phyloP scores from a whole-genome alignment of 2,888 invertebrate species.

The Vannuccia rotundouncinata region DNA sequence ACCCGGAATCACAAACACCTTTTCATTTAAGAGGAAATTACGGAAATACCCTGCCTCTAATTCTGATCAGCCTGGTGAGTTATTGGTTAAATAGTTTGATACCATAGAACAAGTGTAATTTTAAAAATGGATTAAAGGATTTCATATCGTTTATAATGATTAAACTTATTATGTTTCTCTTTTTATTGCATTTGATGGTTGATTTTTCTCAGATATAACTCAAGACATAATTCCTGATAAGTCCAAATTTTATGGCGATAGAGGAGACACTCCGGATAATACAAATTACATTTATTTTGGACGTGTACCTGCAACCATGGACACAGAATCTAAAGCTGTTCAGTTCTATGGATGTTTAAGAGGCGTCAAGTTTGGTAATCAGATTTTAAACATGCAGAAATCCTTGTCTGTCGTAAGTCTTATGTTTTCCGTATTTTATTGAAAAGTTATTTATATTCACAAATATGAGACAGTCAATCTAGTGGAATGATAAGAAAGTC shows the following conservation, averaged over 20 bases:
- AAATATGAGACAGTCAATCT: too few species aligned
- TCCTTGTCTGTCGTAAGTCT: background rate
- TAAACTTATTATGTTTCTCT: background rate
- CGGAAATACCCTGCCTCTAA: background rate
- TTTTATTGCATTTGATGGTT: too few species aligned
- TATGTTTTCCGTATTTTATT: too few species aligned
- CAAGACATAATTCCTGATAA: background rate
- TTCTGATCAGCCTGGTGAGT: too few species aligned
- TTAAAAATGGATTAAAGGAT: background rate
- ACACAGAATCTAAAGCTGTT: background rate
- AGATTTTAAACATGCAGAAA: background rate
- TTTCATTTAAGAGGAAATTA: background rate
- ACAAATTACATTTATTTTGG: background rate
- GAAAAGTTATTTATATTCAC: too few species aligned
- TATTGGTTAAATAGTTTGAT: background rate
- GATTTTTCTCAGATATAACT: background rate
- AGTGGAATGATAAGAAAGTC: too few species aligned
- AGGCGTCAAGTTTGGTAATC: background rate
- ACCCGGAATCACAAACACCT: background rate
- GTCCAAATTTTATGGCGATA: background rate
- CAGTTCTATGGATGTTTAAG: background rate
- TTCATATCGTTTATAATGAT: background rate
- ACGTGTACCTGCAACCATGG: background rate
- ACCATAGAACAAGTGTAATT: background rate
- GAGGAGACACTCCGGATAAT: background rate